Evolutionary conservation across 2,888 invertebrate genomes (phyloP).

Genomic region (Thalpophila matura): DNA sequence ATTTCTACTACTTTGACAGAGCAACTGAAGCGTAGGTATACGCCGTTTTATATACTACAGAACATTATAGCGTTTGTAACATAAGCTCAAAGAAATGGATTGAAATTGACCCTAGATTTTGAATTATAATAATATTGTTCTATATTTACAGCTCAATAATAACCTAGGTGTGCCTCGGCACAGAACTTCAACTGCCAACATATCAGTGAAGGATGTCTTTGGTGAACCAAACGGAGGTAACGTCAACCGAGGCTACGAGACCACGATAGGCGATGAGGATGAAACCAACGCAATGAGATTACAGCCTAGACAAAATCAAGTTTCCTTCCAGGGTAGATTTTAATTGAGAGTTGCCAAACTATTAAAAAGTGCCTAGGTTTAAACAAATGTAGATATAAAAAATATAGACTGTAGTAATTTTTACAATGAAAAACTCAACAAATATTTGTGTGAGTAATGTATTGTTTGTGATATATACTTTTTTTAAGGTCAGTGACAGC

Average conservation of each 20-base stretch:
- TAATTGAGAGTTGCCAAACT: slow-evolving; percentile 80
- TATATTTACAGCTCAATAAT: slow-evolving; percentile 89
- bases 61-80: too few species aligned
- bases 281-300: slow-evolving; percentile 94
- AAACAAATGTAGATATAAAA: slow-evolving; percentile 65
- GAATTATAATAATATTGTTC: too few species aligned
- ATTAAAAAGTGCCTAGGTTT: slow-evolving; percentile 56
- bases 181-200: slow-evolving; percentile 94
- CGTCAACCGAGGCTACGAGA: slow-evolving; percentile 95
- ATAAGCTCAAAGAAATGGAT: too few species aligned
- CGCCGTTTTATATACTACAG: too few species aligned
- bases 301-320: slow-evolving; percentile 92
- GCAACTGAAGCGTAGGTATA: background rate
- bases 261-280: slow-evolving; percentile 92
- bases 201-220: slow-evolving; percentile 95
- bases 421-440: slow-evolving; percentile 57
- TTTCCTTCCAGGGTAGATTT: slow-evolving; percentile 90
- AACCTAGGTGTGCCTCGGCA: slow-evolving; percentile 92
- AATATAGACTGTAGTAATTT: slow-evolving; percentile 61
- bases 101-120: too few species aligned
- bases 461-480: slow-evolving; percentile 83
- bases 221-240: slow-evolving; percentile 93
- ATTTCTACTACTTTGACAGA: background rate
- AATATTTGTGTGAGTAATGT: slow-evolving; percentile 65
- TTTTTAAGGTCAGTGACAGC: slow-evolving; percentile 66